Conservation (phyloP, 2,113 vertebrate species). For the Cololabis saira region DNA sequence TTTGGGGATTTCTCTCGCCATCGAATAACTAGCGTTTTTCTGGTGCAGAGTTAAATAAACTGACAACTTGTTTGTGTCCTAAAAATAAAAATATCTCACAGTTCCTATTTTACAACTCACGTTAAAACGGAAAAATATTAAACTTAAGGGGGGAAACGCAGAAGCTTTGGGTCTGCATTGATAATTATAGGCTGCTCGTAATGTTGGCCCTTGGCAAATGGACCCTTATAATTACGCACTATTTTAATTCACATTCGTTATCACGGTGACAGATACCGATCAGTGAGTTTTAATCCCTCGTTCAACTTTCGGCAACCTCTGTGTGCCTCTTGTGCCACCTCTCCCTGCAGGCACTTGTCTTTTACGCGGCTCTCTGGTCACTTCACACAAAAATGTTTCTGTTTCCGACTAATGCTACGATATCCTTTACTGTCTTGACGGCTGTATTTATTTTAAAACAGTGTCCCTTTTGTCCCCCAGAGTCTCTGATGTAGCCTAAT, state of each 20-base stretch:
- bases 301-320: slow-evolving; percentile 82
- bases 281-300: slow-evolving; percentile 76
- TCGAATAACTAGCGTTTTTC: too few relatives aligned
- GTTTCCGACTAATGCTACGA: slow-evolving; percentile 69
- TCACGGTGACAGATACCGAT: slow-evolving; percentile 70
- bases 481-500: slow-evolving; percentile 39
- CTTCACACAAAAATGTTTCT: slow-evolving; percentile 64
- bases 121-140: too few relatives aligned
- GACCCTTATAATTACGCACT: slow-evolving; percentile 49
- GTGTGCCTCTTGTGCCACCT: slow-evolving; percentile 33
- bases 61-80: too few relatives aligned
- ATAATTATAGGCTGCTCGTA: background rate
- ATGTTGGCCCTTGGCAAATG: slow-evolving; percentile 45
- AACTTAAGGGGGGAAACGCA: too few relatives aligned
- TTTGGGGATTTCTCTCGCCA: too few relatives aligned
- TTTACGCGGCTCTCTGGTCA: slow-evolving; percentile 53
- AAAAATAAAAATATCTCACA: too few relatives aligned
- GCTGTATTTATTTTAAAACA: slow-evolving; percentile 80
- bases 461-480: slow-evolving; percentile 66
- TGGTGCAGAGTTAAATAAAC: too few relatives aligned
- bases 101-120: too few relatives aligned
- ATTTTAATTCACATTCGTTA: slow-evolving; percentile 55
- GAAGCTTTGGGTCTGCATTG: too few relatives aligned
- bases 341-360: slow-evolving; percentile 72
- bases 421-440: slow-evolving; percentile 66